Base-by-base conservation (phyloP, 2,888 invertebrate species). In the Endomychus coccineus region DNA sequence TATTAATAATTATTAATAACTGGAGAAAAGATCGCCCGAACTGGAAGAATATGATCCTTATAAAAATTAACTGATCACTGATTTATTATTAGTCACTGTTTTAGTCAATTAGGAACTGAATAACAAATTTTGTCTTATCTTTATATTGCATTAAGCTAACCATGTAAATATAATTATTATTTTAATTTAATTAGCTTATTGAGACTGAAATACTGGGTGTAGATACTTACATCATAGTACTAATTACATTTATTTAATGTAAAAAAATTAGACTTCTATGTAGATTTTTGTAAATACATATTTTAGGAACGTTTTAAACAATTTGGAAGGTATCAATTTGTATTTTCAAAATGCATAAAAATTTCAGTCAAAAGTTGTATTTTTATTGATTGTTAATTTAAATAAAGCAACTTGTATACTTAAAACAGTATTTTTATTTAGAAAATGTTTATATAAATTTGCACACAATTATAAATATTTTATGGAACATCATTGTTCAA, bases 331-430 rank as follows among this genome's bases (percentile, higher is more conserved):
- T 15, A 10, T 24, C 22, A 42, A 37, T 34, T 43, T 48, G 49
- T 52, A 48, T 52, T 50, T 51, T 42, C 35, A 39, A 50, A 51
- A 51, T 52, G 46, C 51, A 49, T 52, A 48, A 32, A 48, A 48
- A 49, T 45, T 45, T 43, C 44, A 50, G 49, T 47, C 48, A 50
- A 49, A 51, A 52, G 51, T 52, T 56, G 57, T 57, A 57, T 54
- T 57, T 55, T 57, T 55, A 51, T 54, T 51, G 48, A 49, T 43
- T 47, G 48, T 54, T 53, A 50, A 54, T 50, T 51, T 36, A 27
- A 50, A 45, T 45, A 46, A 48, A 45, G 44, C 13, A 28, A 28
- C 12, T 7, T 29, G 12, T 16, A 29, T 16, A 29, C 5, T 3
- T 4, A 29, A 3, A 29, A 16, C 9, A 16, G 16, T 29, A 29